phyloP scores from a whole-genome alignment of 2,888 invertebrate species.

The Autographa pulchrina region DNA sequence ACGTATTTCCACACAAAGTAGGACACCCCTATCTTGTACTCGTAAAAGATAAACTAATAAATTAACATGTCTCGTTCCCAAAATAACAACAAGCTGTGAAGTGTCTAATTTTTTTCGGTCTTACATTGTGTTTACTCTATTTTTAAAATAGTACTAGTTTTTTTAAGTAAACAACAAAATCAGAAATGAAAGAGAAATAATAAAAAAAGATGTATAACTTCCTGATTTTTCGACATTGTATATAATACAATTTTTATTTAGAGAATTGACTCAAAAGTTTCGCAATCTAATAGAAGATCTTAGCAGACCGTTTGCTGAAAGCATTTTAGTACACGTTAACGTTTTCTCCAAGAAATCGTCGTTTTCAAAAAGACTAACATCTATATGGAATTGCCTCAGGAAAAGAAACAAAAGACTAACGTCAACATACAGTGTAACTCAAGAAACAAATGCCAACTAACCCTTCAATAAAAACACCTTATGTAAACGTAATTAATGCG shows the following conservation, averaged over 20 bases:
- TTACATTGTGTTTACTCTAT: not conserved
- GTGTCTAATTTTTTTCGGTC: not conserved
- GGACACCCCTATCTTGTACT: constrained; percentile 5
- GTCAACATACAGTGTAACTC: not conserved
- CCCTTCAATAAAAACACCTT: not conserved
- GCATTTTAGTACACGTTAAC: no score
- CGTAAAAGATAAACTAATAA: constrained; percentile 8
- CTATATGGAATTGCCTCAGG: not conserved
- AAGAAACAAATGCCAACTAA: not conserved
- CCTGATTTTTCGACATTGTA: no score
- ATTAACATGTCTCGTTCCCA: not conserved
- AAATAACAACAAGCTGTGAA: not conserved
- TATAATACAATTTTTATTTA: no score
- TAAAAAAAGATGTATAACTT: no score
- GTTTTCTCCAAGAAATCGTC: no score
- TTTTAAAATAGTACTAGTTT: not conserved
- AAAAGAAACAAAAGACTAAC: not conserved
- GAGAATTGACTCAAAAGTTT: no score
- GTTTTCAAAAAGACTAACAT: no score
- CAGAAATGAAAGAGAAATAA: no score
- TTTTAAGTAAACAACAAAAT: not conserved
- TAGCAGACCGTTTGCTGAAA: no score
- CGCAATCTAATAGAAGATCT: no score
- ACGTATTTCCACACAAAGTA: not conserved
- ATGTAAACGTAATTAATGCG: constrained; percentile 14